Evolutionary conservation across 2,888 invertebrate species (phyloP), one percentile per base, ranked within the genome.

Genomic region (Oligia latruncula): DNA sequence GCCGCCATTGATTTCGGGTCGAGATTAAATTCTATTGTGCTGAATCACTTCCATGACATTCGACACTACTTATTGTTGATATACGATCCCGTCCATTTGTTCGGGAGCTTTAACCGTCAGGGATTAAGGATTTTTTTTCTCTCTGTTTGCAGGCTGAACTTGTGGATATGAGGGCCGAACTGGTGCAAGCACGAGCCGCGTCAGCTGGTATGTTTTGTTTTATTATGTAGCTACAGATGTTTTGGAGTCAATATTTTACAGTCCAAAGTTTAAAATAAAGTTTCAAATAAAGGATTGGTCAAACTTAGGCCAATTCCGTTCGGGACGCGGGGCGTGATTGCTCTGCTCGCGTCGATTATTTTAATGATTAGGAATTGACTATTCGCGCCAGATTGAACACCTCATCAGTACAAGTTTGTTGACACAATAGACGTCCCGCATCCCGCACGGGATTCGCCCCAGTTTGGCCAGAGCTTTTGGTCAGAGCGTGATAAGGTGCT

Each of bases 101-200:
- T 88, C 77, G 85, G 80, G 82, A 86, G 87, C 88, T 89, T 91
- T 87, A 85, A 84, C 86, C 80, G 86, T 85, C 60, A 78, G 80
- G 86, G 88, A 90, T 89, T 91, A 91, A 87, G 81, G 78, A n/a
- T 46, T 80, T 87, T 88, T 89, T 88, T 90, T 90, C 90, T 90
- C 78, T 93, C 78, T 93, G 90, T 93, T 95, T 93, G 75, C 96
- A 98, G 98, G 98, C 98, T 79, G 98, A 98, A 95, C 95, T 98
- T 86, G 97, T 98, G 76, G 98, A 98, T 91, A 97, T 98, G 97
- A 97, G 98, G 90, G 97, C 98, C 76, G 98, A 98, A 92, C 94
- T 98, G 90, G 97, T 98, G 74, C 98, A 98, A 89, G 97, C 98
- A 23, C 97, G 98, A 91, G 97, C 98, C 23, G 94, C 93, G 60